These are phyloP conservation scores for Drosophila malerkotliana DNA, from an alignment of 1,140 invertebrate genomes.

Conservation along the genomic window DNA sequence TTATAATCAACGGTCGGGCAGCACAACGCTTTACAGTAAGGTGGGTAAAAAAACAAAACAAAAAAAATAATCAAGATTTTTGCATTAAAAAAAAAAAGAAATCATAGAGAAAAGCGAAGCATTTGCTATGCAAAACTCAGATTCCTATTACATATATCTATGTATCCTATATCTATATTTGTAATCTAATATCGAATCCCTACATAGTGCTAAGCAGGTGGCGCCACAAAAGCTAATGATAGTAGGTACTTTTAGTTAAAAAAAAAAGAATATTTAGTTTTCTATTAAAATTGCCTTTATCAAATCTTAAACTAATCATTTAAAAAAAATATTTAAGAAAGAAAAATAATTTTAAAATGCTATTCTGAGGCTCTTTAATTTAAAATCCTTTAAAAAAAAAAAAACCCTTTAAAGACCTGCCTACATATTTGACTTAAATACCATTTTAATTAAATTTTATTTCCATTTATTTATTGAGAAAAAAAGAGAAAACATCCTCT, in stretches of 20 bases:
- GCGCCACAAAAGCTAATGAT: neutral
- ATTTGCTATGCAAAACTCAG: constrained; percentile 45
- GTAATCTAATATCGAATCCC: constrained; percentile 32
- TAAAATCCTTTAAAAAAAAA: too few relatives aligned
- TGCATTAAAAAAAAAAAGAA: constrained; percentile 42
- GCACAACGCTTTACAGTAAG: constrained; percentile 96
- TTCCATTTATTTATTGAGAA: neutral
- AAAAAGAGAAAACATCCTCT: too few relatives aligned
- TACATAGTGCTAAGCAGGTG: constrained; percentile 22
- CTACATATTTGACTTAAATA: too few relatives aligned
- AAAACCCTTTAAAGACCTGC: too few relatives aligned
- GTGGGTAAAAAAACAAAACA: constrained; percentile 85
- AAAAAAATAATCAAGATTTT: constrained; percentile 27
- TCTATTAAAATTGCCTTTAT: too few relatives aligned
- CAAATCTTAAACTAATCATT: too few relatives aligned
- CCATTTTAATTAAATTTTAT: too few relatives aligned
- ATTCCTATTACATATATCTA: constrained; percentile 61
- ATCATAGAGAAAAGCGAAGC: constrained; percentile 43
- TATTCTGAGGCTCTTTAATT: too few relatives aligned
- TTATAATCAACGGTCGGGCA: constrained; percentile 87
- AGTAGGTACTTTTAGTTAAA: neutral
- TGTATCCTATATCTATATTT: constrained; percentile 52
- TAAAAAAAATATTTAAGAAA: too few relatives aligned
- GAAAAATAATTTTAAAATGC: too few relatives aligned
- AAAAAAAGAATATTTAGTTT: too few relatives aligned